Percentiles rank a stretch among this genome's conserved stretches.
Conservation (phyloP, 2,888 invertebrate genomes). For the Sphaerophoria rueppellii region DNA sequence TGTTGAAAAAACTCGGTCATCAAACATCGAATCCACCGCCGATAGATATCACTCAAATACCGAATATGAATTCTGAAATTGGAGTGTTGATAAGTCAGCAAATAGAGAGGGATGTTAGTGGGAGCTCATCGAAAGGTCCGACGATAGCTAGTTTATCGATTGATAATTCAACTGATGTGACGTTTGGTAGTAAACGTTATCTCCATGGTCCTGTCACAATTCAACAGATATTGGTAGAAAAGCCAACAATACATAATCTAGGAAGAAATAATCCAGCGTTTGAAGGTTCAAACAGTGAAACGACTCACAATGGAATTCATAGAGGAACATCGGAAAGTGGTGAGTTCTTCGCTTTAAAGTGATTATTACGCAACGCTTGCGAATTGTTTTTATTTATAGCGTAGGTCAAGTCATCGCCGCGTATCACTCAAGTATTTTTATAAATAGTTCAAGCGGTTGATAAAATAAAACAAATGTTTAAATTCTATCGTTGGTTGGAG, state of each 20-base stretch:
- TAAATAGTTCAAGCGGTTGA: neutral
- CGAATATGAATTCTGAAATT: conserved; percentile 75
- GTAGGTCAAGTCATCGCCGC: conserved; percentile 16
- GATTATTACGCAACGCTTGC: neutral
- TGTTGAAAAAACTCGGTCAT: conserved; percentile 80
- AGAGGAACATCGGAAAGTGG: conserved; percentile 73
- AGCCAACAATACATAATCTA: conserved; percentile 74
- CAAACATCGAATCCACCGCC: conserved; percentile 76
- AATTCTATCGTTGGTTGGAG: too few relatives aligned
- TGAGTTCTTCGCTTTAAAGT: conserved; percentile 72
- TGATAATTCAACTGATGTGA: conserved; percentile 87
- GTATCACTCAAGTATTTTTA: neutral
- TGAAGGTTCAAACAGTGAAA: conserved; percentile 51
- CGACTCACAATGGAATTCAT: conserved; percentile 5
- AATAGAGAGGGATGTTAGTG: conserved; percentile 40
- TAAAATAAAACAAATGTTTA: neutral
- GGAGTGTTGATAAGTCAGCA: conserved; percentile 58
- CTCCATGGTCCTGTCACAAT: conserved; percentile 91
- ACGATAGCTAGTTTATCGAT: conserved; percentile 86
- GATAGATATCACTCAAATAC: conserved; percentile 75
- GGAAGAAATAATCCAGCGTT: conserved; percentile 78
- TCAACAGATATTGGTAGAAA: conserved; percentile 86
- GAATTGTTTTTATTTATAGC: neutral
- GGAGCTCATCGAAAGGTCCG: conserved; percentile 74
- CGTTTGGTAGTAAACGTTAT: conserved; percentile 89